Percentiles rank a stretch among this genome's conserved stretches.
phyloP scores from a whole-genome alignment of 1,140 invertebrate genomes.

The Gryon sp. region DNA sequence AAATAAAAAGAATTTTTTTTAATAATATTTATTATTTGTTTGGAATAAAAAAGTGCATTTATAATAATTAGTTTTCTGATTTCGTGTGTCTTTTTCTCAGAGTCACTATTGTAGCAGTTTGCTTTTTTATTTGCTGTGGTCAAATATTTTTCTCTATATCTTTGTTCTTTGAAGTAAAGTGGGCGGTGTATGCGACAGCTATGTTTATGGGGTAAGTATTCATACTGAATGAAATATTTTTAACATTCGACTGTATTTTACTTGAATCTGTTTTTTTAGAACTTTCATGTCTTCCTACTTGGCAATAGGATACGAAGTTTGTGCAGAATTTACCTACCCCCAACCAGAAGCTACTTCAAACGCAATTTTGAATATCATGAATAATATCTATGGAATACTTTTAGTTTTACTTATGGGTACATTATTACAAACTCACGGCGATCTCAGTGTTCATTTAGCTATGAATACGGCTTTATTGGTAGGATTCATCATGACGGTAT shows the following conservation, averaged over 20 bases:
- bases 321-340: slow-evolving; percentile 87
- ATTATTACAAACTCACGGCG: slow-evolving; percentile 67
- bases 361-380: slow-evolving; percentile 84
- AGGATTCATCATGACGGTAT: slow-evolving; percentile 80
- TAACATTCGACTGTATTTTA: background rate
- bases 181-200: slow-evolving; percentile 83
- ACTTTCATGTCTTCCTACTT: slow-evolving; percentile 88
- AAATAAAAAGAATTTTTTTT: no score
- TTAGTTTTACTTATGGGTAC: slow-evolving; percentile 76
- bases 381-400: slow-evolving; percentile 83
- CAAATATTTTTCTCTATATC: slow-evolving; percentile 56
- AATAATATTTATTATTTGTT: no score
- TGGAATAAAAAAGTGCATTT: no score
- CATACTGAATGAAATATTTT: background rate
- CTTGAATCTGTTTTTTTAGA: slow-evolving; percentile 67
- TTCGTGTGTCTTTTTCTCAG: no score
- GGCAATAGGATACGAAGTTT: slow-evolving; percentile 87
- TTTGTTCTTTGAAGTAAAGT: slow-evolving; percentile 73
- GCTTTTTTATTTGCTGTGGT: slow-evolving; percentile 47
- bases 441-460: slow-evolving; percentile 72
- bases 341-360: slow-evolving; percentile 84
- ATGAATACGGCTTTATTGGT: slow-evolving; percentile 74
- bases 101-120: slow-evolving; percentile 24
- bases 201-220: slow-evolving; percentile 80
- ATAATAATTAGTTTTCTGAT: no score